A percentile compares a stretch with the other conserved stretches of the same genome.
phyloP scores from a whole-genome alignment of 2,888 invertebrate species.

The Embidobia sp. region DNA sequence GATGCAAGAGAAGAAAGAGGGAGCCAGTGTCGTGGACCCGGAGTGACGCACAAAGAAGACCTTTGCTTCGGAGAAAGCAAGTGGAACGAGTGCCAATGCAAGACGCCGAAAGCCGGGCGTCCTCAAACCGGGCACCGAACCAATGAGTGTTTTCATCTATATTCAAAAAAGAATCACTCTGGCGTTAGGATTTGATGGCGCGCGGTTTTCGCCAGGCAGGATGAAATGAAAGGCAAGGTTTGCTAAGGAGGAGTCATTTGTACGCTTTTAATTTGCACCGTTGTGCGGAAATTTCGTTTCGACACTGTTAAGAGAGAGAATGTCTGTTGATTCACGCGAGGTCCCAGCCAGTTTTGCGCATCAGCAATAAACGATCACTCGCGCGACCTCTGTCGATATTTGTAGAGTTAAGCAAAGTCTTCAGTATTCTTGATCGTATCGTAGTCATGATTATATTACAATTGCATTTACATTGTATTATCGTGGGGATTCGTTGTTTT shows the following conservation, averaged over 20 bases:
- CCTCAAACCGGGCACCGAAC: no score
- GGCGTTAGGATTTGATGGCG: no score
- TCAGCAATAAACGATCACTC: slow-evolving; percentile 48
- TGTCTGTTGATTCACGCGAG: slow-evolving; percentile 28
- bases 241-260: no score
- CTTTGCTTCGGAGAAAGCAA: no score
- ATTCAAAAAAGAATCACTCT: no score
- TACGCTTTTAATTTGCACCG: slow-evolving; percentile 3
- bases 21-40: slow-evolving; percentile 15
- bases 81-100: no score
- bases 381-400: slow-evolving; percentile 51
- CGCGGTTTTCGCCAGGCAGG: no score
- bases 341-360: slow-evolving; percentile 17
- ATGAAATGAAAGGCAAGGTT: no score
- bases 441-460: slow-evolving; percentile 71
- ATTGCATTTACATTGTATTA: slow-evolving; percentile 24
- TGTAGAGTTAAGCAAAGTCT: slow-evolving; percentile 64
- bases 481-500: slow-evolving; percentile 41
- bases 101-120: background rate
- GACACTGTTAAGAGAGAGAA: slow-evolving; percentile 25
- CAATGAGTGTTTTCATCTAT: no score
- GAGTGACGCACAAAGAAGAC: background rate
- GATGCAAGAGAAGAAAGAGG: background rate
- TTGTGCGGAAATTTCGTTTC: slow-evolving; percentile 22
- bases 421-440: slow-evolving; percentile 78